Evolutionary conservation across 2,797 vertebrate genomes (phyloP), one percentile per base, ranked within the genome.

Genomic region (Hemibagrus guttatus): DNA sequence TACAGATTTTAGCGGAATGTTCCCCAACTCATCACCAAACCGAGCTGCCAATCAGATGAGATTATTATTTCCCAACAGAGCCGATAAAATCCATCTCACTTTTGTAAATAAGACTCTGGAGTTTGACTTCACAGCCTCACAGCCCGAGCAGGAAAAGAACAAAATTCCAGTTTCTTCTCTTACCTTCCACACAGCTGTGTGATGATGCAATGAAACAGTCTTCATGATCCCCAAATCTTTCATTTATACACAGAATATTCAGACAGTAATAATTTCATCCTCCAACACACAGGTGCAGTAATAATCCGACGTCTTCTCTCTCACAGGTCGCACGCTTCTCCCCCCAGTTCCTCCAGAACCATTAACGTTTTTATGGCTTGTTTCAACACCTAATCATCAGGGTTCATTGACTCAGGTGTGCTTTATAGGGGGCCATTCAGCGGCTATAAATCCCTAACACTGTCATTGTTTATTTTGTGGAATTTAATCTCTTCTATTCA

Each of bases 301-400:
- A 28, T 49, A 52, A 75, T 5, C n/a, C 13, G 6, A 13, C 6
- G 46, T 83, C 69, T 83, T 28, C 28, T 75, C 49, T 17, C 26
- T 56, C n/a, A 23, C 61, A 68, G 63, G 42, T 54, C 46, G 0
- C 9, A 31, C 14, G 0, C 35, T 7, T 56, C 21, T 8, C 13
- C 2, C 23, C 39, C 6, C 13, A 9, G 0, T 64, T 66, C 61
- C 66, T 7, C 31, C 28, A 84, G 31, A 52, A 1, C 71, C 16
- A 9, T 84, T 69, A 42, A 4, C 23, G 14, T 84, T 80, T 87
- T 87, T 39, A 61, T 79, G 71, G 63, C 64, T 54, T 28, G 82
- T 78, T 84, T 79, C 76, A 59, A 35, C 84, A 86, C 76, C 75
- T 86, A 14, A 71, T 87, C 81, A 63, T 42, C 4, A 31, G 11